Percentiles rank a stretch among this genome's conserved stretches.
phyloP scores from a whole-genome alignment of 2,888 invertebrate genomes.

The Chrysolina oricalcia region DNA sequence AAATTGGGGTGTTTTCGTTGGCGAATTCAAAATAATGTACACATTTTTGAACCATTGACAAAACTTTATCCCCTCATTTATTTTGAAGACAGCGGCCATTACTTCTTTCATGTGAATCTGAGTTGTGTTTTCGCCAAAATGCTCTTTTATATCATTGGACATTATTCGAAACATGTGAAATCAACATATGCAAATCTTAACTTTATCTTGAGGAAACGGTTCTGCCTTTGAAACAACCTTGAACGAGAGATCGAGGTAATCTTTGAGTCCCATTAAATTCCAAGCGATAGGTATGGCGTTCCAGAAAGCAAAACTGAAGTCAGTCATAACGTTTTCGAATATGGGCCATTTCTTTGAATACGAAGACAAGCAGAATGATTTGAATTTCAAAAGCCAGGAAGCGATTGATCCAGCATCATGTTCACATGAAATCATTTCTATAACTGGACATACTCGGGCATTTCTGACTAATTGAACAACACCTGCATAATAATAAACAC shows the following conservation, averaged over 20 bases:
- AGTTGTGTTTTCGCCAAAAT: not conserved
- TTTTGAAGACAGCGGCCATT: not conserved
- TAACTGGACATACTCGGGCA: constrained; percentile 43
- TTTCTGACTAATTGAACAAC: constrained; percentile 31
- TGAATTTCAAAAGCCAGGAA: constrained; percentile 44
- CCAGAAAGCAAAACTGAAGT: constrained; percentile 49
- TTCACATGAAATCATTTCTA: constrained; percentile 42
- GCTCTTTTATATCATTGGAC: constrained; percentile 4
- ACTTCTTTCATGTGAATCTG: not conserved
- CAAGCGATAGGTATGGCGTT: constrained; percentile 43
- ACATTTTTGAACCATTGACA: not conserved
- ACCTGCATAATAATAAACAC: constrained; percentile 44
- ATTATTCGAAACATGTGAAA: not conserved
- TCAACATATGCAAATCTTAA: constrained; percentile 4
- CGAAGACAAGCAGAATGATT: constrained; percentile 30
- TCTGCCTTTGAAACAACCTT: not conserved
- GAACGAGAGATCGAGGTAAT: not conserved
- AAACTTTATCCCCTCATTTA: not conserved
- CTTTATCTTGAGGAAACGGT: not conserved
- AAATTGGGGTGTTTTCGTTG: constrained; percentile 3
- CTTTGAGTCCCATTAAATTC: constrained; percentile 23
- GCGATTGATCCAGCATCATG: constrained; percentile 49
- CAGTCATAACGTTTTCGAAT: constrained; percentile 44
- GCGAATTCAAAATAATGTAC: constrained; percentile 8
- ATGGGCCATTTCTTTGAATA: constrained; percentile 44